A percentile compares a stretch with the other conserved stretches of the same genome.
phyloP scores from a whole-genome alignment of 2,113 vertebrate genomes.

The Phalacrocorax brasilianus region DNA sequence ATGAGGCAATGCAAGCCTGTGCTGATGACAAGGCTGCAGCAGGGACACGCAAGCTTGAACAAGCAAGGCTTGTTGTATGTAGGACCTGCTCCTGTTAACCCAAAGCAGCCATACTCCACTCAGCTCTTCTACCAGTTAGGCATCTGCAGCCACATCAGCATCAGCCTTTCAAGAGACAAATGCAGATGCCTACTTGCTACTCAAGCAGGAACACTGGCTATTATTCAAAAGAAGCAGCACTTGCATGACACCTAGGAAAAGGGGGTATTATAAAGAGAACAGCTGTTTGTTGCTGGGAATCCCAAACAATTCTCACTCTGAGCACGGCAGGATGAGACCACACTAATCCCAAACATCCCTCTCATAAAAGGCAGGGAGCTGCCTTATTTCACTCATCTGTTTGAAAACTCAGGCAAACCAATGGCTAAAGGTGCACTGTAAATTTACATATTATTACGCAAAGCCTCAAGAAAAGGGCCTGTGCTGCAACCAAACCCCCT shows the following conservation, averaged over 20 bases:
- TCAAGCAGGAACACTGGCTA: background rate
- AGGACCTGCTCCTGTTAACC: background rate
- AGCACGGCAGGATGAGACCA: background rate
- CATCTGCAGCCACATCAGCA: background rate
- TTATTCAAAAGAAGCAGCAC: background rate
- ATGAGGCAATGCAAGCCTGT: background rate
- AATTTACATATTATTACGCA: background rate
- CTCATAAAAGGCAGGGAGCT: background rate
- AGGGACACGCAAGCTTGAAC: fast-evolving
- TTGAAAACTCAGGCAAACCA: background rate
- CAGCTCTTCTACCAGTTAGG: background rate
- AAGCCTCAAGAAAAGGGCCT: background rate
- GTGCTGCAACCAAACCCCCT: background rate
- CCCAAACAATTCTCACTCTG: background rate
- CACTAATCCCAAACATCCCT: background rate
- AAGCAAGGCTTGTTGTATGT: background rate
- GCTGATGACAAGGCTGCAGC: background rate
- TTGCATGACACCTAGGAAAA: background rate
- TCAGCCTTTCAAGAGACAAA: background rate
- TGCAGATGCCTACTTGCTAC: background rate
- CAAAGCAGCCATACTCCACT: background rate
- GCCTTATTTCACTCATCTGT: background rate
- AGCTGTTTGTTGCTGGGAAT: background rate
- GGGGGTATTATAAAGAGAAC: background rate
- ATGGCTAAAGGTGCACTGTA: background rate